These are phyloP conservation scores for Synanthedon myopaeformis DNA, from an alignment of 2,888 invertebrate genomes.

Conservation along the genomic window DNA sequence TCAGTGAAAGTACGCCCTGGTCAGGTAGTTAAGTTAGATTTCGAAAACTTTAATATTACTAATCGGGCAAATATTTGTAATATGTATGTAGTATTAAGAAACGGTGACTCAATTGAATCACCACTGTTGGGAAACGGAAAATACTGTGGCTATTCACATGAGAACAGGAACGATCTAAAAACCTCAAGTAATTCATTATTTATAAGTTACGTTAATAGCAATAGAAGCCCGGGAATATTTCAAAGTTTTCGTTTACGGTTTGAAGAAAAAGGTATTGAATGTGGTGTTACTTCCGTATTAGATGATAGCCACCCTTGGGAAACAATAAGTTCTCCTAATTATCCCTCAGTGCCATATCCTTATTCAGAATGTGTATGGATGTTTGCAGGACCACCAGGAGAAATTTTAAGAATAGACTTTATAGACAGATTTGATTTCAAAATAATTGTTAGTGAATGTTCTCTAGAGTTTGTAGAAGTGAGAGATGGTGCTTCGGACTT, in stretches of 20 bases:
- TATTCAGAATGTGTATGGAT: constrained; percentile 88
- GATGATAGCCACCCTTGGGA: constrained; percentile 52
- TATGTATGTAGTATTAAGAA: constrained; percentile 71
- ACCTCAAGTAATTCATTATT: constrained; percentile 74
- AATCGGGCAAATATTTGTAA: constrained; percentile 37
- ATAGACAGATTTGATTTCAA: constrained; percentile 78
- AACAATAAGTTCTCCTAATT: constrained; percentile 81
- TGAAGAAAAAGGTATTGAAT: constrained; percentile 74
- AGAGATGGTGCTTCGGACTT: constrained; percentile 83
- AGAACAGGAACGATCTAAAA: constrained; percentile 43
- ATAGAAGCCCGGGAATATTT: constrained; percentile 10
- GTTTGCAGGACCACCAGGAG: constrained; percentile 78
- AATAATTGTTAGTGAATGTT: constrained; percentile 27
- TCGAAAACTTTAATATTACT: constrained; percentile 73
- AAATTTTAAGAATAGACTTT: constrained; percentile 82
- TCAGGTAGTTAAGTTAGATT: constrained; percentile 74
- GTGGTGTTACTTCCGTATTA: constrained; percentile 77
- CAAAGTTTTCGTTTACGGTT: constrained; percentile 61
- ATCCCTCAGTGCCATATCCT: constrained; percentile 82
- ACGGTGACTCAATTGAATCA: constrained; percentile 79
- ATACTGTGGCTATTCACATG: constrained; percentile 72
- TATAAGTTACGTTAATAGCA: constrained; percentile 23
- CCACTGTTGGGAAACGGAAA: constrained; percentile 80
- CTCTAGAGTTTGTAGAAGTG: constrained; percentile 79
- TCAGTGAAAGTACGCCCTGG: constrained; percentile 80